Base-by-base conservation (phyloP, 2,797 vertebrate genomes). In the Anomalospiza imberbis region DNA sequence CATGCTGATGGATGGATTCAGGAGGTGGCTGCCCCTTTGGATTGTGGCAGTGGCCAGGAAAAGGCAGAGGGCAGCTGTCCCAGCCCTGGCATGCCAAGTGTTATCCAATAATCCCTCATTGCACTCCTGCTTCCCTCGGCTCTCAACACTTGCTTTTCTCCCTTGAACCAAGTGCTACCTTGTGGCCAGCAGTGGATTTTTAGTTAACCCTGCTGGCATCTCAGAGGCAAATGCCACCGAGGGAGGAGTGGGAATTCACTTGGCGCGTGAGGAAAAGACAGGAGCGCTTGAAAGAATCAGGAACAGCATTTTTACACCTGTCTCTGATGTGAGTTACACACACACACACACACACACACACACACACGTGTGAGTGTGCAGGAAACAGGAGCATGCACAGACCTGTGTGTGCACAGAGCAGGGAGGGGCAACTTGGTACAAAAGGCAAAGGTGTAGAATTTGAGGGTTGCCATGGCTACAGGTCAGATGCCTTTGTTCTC, bases 401-500 rank as follows among this genome's bases (percentile, higher is more conserved):
- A 22, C 22, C 0, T 15, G 83, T 40, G 74, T 70, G 85, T 80
- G 84, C 40, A 14, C 8, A 76, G 83, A 38, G 7, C 18, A 70
- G 94, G 93, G 93, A 94, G 94, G 85, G 88, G 87, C 73, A 71
- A 40, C 76, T 57, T 51, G 28, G 71, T 42, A 89, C 85, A 79
- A 96, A 95, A 95, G 94, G 95, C 95, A 97, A 96, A 96, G 94
- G 96, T 96, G 94, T 86, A 85, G 95, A 96, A 96, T 95, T 94
- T 94, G 94, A 91, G 83, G 83, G 96, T 97, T 97, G 95, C 96
- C 94, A 96, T 96, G 95, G 96, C 94, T 94, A 97, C 96, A 90
- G 95, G 96, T 96, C 96, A 95, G 94, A 94, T 96, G 96, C 96
- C 95, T 97, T 96, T 97, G 95, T 97, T 97, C 95, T 96, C 80